These are phyloP conservation scores for Mus musculus DNA, from an alignment of 2,113 vertebrate species.

Conservation along the genomic window DNA sequence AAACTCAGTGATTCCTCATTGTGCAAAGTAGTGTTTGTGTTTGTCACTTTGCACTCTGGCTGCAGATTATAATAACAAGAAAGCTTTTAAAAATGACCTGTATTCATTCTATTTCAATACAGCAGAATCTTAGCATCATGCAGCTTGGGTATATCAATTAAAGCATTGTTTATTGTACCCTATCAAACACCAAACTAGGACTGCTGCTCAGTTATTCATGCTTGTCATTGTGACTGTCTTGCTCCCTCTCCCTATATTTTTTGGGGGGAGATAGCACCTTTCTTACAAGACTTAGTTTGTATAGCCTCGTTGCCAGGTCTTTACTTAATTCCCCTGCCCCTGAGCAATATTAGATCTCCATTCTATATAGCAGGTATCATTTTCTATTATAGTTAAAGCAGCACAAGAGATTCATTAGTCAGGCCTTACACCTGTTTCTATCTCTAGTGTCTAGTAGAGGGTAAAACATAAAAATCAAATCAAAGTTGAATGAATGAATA, in stretches of 20 bases:
- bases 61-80: slow-evolving; percentile 32
- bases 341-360: neutral
- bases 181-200: neutral
- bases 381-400: neutral
- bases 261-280: neutral
- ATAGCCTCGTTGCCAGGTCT: neutral
- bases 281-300: neutral
- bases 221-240: neutral
- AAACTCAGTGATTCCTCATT: neutral
- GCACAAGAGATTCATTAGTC: neutral
- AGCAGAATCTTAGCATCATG: neutral
- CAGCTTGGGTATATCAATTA: neutral
- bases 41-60: neutral
- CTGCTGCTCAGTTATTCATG: neutral
- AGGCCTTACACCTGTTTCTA: neutral
- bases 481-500: slow-evolving; percentile 20
- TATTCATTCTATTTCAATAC: neutral
- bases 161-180: neutral
- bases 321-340: neutral
- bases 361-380: neutral
- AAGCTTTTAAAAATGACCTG: slow-evolving; percentile 23
- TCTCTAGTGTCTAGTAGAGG: slow-evolving; percentile 14
- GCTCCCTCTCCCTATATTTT: neutral
- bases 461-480: slow-evolving; percentile 30
- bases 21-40: neutral